Evolutionary conservation across 2,888 invertebrate species (phyloP), one percentile per base, ranked within the genome.

Genomic region (Bhutanitis thaidina): DNA sequence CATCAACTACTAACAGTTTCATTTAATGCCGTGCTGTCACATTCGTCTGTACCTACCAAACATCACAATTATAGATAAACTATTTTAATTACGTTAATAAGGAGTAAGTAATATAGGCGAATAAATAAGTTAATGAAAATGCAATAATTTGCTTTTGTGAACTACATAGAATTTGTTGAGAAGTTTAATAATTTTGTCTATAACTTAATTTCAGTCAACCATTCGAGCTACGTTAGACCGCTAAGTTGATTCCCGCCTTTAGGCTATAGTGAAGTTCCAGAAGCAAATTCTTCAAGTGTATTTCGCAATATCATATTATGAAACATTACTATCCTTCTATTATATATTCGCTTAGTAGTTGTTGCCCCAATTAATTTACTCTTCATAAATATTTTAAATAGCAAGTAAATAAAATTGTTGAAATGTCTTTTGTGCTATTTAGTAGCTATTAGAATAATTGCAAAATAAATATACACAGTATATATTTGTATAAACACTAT

Each of bases 381-480:
- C 67, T 62, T 62, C 60, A 78, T 79, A 82, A 82, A 81, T 80
- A 80, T 77, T 75, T 66, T 71, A 58, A 71, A 58, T 70, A 71
- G 69, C 64, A 59, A 72, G 68, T 78, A 80, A 80, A 81, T 82
- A 80, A 82, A 73, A 77, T 72, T 67, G 68, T 56, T 61, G 62
- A 60, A 64, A 72, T 80, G 84, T 86, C 81, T 85, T 86, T 87
- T 86, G 87, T 87, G 87, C 87, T 80, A 74, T 70, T 70, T 71
- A 74, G 73, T 53, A 64, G 74, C 77, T 80, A 61, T 58, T 67
- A 62, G 74, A 73, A 74, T 69, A 77, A 76, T 77, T 43, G 41
- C 36, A 71, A 67, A 82, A 84, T 84, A 85, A 85, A 85, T 85
- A 86, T 79, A 79, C 72, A 77, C 71, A 59, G 58, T 65, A 61